phyloP scores from a whole-genome alignment of 2,888 invertebrate species.

The Calameuta pallipes region DNA sequence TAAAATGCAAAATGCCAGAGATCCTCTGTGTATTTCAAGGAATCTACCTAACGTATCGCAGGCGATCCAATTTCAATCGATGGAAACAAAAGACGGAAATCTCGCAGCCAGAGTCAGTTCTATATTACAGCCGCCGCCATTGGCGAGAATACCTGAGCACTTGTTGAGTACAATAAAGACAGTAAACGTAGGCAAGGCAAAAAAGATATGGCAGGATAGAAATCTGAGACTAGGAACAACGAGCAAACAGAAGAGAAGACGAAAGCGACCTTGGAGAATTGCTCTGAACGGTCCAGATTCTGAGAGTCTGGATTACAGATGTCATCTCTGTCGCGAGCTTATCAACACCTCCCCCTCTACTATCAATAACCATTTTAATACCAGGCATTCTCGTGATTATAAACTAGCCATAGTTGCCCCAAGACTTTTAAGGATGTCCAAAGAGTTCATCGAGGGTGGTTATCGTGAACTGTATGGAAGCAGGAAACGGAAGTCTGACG shows the following conservation, averaged over 20 bases:
- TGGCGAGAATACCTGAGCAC: conserved; percentile 34
- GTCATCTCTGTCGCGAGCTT: conserved; percentile 54
- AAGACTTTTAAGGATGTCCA: conserved; percentile 36
- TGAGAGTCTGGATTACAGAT: conserved; percentile 41
- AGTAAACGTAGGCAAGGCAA: neutral
- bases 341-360: conserved; percentile 53
- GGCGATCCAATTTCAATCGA: neutral
- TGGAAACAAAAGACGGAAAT: neutral
- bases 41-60: neutral
- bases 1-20: neutral
- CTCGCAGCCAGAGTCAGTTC: neutral
- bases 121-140: conserved; percentile 33
- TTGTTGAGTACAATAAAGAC: conserved; percentile 11
- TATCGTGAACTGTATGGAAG: conserved; percentile 34
- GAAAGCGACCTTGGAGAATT: conserved; percentile 38
- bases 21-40: neutral
- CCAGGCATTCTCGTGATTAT: conserved; percentile 46
- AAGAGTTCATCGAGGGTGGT: conserved; percentile 42
- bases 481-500: conserved; percentile 40
- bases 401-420: conserved; percentile 39
- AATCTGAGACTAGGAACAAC: conserved; percentile 2
- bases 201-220: neutral
- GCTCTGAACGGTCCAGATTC: conserved; percentile 47
- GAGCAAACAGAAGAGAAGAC: conserved; percentile 9
- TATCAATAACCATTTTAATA: conserved; percentile 46